Evolutionary conservation across 37 sponge, comb jelly and placozoan species (phyloP).

Genomic region (Chondrilla cf. caribensis): DNA sequence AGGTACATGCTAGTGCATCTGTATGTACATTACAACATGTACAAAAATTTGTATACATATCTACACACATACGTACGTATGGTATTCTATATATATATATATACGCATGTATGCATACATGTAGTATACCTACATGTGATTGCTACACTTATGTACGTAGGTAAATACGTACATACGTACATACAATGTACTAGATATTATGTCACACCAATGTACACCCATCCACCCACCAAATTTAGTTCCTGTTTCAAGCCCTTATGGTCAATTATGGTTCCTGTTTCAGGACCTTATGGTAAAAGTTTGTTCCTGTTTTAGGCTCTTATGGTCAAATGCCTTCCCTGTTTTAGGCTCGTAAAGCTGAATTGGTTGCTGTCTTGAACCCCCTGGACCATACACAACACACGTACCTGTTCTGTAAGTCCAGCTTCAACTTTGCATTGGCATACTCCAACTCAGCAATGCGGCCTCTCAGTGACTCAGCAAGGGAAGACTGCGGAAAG

Average conservation of each 20-base stretch:
- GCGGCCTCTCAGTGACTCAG: neutral
- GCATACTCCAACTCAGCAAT: conserved; percentile 41
- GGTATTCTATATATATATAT: neutral
- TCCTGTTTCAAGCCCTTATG: too few species aligned
- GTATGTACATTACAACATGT: neutral
- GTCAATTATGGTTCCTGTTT: too few species aligned
- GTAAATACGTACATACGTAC: neutral
- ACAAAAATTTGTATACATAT: neutral
- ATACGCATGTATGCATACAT: neutral
- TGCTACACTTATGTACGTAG: neutral
- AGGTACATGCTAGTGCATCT: neutral
- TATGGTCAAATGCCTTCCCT: too few species aligned
- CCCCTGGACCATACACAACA: too few species aligned
- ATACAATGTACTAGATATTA: neutral
- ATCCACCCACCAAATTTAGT: too few species aligned
- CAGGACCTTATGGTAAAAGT: too few species aligned
- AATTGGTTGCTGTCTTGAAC: too few species aligned
- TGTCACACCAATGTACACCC: too few species aligned
- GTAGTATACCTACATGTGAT: neutral
- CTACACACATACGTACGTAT: conserved; percentile 3
- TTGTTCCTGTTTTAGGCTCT: too few species aligned
- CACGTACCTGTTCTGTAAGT: conserved; percentile 49
- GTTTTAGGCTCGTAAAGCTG: too few species aligned
- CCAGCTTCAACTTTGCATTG: conserved; percentile 42
- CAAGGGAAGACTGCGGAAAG: neutral